Percentiles rank a stretch among this genome's conserved stretches.
Conservation (phyloP, 2,888 invertebrate species). For the Parasteatoda lunata region DNA sequence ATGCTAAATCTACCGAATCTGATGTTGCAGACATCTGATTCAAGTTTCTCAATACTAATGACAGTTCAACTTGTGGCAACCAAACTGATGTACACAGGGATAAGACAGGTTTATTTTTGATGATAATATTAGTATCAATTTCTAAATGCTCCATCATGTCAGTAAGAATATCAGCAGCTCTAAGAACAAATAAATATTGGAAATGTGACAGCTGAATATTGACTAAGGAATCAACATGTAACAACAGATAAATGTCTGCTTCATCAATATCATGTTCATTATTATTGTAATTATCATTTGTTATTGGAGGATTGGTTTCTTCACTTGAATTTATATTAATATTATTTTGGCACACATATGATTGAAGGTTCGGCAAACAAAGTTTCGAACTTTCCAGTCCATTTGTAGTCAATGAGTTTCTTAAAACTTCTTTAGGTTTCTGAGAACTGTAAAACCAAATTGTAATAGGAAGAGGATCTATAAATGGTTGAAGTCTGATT, state of each 20-base stretch:
- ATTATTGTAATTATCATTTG: slow-evolving; percentile 34
- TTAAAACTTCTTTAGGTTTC: slow-evolving; percentile 45
- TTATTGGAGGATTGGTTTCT: slow-evolving; percentile 13
- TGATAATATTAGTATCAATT: slow-evolving; percentile 57
- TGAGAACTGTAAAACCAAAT: slow-evolving; percentile 84
- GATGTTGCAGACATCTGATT: slow-evolving; percentile 67
- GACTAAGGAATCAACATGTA: slow-evolving; percentile 87
- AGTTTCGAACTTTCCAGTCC: slow-evolving; percentile 38
- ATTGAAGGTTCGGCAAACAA: slow-evolving; percentile 42
- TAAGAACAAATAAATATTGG: slow-evolving; percentile 68
- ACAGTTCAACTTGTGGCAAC: slow-evolving; percentile 61
- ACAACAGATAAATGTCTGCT: slow-evolving; percentile 80
- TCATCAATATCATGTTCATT: slow-evolving; percentile 45
- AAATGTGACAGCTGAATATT: slow-evolving; percentile 83
- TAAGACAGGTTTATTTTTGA: slow-evolving; percentile 51
- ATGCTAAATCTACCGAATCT: slow-evolving; percentile 63
- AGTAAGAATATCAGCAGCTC: slow-evolving; percentile 66
- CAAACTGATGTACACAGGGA: slow-evolving; percentile 56
- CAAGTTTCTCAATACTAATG: slow-evolving; percentile 53
- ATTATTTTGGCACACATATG: slow-evolving; percentile 56
- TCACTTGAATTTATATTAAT: neutral
- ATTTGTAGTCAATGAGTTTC: slow-evolving; percentile 28
- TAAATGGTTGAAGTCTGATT: slow-evolving; percentile 74
- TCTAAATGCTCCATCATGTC: slow-evolving; percentile 63
- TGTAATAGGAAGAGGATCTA: slow-evolving; percentile 85